Percentiles rank a stretch among this genome's conserved stretches.
These are phyloP conservation scores for Drosophila mojavensis DNA, from an alignment of 1,140 invertebrate species.

Conservation along the genomic window DNA sequence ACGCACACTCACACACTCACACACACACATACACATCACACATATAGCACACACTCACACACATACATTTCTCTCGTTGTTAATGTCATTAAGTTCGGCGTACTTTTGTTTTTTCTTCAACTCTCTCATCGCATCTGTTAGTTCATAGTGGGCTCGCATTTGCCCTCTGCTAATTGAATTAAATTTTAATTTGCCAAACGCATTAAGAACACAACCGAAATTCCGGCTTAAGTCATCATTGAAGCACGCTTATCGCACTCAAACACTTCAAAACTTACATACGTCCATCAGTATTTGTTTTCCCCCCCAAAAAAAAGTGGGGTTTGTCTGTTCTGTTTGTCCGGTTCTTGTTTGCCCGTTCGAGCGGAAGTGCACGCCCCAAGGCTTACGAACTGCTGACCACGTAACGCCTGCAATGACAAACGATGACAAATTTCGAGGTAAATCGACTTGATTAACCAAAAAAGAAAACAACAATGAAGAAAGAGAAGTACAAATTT, in stretches of 20 bases:
- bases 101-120: slow-evolving; percentile 8
- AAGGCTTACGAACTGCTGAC: neutral
- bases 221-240: slow-evolving; percentile 7
- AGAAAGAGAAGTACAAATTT: too few relatives aligned
- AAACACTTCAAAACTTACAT: slow-evolving; percentile 25
- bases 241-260: slow-evolving; percentile 40
- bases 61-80: neutral
- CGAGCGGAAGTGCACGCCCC: neutral
- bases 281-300: neutral
- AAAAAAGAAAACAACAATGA: neutral
- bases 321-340: slow-evolving; percentile 5
- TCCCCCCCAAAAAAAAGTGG: neutral
- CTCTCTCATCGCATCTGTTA: neutral
- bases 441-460: neutral
- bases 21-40: neutral
- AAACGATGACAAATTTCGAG: slow-evolving; percentile 5
- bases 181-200: slow-evolving; percentile 70
- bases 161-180: slow-evolving; percentile 66
- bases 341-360: neutral
- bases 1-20: neutral
- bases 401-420: slow-evolving; percentile 5
- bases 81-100: slow-evolving; percentile 21
- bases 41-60: too few relatives aligned
- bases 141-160: slow-evolving; percentile 20
- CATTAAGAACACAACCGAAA: slow-evolving; percentile 51